Base-by-base conservation (phyloP, 2,113 vertebrate genomes). In the Megalops atlanticus region DNA sequence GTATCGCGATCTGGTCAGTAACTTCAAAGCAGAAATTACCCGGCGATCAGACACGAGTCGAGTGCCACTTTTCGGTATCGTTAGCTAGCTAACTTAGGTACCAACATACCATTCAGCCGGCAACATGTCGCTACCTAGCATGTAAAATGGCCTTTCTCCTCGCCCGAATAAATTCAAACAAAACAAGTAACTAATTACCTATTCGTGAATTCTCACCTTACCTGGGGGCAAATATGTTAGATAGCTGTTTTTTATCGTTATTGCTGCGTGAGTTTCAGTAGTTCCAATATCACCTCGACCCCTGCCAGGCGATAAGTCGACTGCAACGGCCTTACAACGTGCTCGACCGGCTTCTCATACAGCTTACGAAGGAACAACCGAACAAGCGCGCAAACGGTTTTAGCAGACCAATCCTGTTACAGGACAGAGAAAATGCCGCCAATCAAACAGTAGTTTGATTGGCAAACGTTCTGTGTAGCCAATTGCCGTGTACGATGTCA, bases 261-360 rank as follows among this genome's bases (percentile, higher is more conserved):
- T 21, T 39, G 12, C 35, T 10, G 18, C 1, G 2, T 36, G 73
- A 35, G 18, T n/a, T 33, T 35, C 18, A 21, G 35, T 7, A 11
- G 21, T 12, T 76, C 5, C 43, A 45, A 14, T 43, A 31, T 81
- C 31, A 69, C 73, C 80, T 45, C 80, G 80, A 76, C 80, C 73
- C 74, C 38, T 41, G 40, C 80, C 76, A 41, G 27, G 45, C 49
- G 71, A 18, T 74, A 27, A 58, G 76, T 52, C 64, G 74, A 83
- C 77, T 81, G 77, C 75, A 47, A 77, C 49, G 69, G 76, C 54
- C 69, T 45, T 58, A 83, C 47, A 74, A 77, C 81, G 81, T 83
- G 81, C 77, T 83, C 81, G 31, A 79, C 81, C 81, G 81, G 81
- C 81, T 79, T 64, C 69, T 58, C 47, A 58, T 73, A 74, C 78